Evolutionary conservation across 2,113 vertebrate genomes (phyloP).

Genomic region (Dunckerocampus dactyliophorus): DNA sequence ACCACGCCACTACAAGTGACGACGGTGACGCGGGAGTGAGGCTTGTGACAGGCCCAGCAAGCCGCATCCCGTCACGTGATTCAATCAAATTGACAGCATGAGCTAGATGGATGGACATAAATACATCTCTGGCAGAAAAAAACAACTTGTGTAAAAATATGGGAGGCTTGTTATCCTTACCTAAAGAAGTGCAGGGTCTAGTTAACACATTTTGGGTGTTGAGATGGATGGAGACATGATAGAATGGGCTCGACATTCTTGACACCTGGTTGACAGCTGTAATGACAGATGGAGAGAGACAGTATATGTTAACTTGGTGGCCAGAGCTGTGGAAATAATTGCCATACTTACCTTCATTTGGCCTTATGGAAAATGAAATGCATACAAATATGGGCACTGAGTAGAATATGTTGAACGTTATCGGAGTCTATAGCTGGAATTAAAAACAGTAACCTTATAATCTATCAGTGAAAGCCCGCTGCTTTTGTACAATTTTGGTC

Average conservation of each 20-base stretch:
- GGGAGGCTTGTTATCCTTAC: no score
- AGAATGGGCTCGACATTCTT: conserved; percentile 16
- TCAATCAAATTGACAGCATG: no score
- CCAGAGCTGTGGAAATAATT: neutral
- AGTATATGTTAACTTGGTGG: conserved; percentile 15
- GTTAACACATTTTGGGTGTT: conserved; percentile 30
- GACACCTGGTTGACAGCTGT: conserved; percentile 29
- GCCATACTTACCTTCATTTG: conserved; percentile 10
- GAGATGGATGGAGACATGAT: conserved; percentile 21
- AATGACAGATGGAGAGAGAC: conserved; percentile 33
- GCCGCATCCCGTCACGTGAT: no score
- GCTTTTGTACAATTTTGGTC: no score
- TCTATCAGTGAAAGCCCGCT: no score
- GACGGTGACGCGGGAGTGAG: no score
- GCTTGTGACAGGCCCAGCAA: no score
- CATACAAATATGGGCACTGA: neutral
- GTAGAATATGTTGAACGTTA: no score
- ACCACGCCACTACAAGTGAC: no score
- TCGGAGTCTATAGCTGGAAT: no score
- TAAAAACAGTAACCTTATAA: no score
- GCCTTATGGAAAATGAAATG: neutral
- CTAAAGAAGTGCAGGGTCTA: conserved; percentile 6
- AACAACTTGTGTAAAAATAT: neutral
- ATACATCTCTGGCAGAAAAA: conserved; percentile 27
- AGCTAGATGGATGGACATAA: no score